Conservation (phyloP, 92 coral and sea anemone genomes). For the Epizoanthus illoricatus region DNA sequence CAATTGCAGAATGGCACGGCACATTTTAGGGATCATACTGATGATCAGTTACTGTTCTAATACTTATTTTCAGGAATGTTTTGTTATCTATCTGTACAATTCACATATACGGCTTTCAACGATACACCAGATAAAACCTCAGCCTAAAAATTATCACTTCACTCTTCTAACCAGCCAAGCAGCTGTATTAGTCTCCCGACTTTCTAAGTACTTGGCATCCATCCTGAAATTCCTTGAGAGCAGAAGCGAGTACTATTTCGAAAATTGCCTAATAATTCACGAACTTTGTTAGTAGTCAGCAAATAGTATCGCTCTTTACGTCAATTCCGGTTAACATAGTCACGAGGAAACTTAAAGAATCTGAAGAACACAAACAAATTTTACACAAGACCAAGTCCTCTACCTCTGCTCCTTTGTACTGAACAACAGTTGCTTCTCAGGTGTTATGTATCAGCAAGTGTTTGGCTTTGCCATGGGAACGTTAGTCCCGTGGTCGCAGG, state of each 20-base stretch:
- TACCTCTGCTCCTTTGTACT: no score
- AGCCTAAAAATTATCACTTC: constrained; percentile 3
- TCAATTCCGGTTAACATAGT: not conserved
- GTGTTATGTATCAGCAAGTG: not conserved
- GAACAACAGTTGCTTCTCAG: no score
- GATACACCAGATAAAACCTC: constrained; percentile 16
- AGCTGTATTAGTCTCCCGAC: constrained; percentile 17
- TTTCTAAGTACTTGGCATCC: constrained; percentile 22
- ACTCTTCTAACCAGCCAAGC: not conserved
- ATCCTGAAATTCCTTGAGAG: not conserved
- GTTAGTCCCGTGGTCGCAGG: not conserved
- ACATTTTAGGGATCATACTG: no score
- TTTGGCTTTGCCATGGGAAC: constrained; percentile 3
- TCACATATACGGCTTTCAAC: constrained; percentile 14
- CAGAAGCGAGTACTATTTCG: not conserved
- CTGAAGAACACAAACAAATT: no score
- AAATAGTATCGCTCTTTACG: not conserved
- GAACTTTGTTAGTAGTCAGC: not conserved
- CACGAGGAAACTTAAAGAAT: no score
- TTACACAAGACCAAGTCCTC: no score
- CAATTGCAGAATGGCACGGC: no score
- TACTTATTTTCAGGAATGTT: no score
- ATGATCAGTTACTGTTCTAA: no score
- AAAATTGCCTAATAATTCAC: not conserved
- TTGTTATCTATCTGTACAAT: no score